phyloP scores from a whole-genome alignment of 2,797 vertebrate species.

The Sebastes cheni region DNA sequence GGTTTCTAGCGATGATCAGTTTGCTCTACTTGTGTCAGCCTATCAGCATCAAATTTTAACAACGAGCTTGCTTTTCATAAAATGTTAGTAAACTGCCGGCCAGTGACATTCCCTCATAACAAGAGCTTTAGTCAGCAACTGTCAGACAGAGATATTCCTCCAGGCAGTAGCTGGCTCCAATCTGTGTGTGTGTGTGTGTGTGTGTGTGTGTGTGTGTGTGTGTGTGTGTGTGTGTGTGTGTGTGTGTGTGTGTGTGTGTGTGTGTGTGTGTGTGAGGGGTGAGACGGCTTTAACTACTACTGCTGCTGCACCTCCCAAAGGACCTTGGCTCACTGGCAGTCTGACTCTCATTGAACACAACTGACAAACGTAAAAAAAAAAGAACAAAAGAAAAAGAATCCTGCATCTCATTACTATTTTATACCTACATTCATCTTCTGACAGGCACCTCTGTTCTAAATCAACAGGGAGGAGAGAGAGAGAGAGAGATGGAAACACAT shows the following conservation, averaged over 20 bases:
- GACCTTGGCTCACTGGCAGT: conserved; percentile 6
- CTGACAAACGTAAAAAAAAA: background rate
- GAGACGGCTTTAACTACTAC: conserved; percentile 5
- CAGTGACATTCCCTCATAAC: conserved; percentile 12
- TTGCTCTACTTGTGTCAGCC: background rate
- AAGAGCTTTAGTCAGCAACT: conserved; percentile 36
- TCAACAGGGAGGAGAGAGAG: background rate
- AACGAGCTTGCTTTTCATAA: background rate
- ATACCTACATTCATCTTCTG: conserved; percentile 24
- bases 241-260: background rate
- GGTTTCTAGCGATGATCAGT: background rate
- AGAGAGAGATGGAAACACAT: conserved; percentile 4
- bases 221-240: background rate
- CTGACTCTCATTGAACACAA: conserved; percentile 22
- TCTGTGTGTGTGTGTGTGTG: background rate
- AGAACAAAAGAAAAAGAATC: background rate
- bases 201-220: too few relatives aligned
- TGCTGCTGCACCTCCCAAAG: conserved; percentile 28
- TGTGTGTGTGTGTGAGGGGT: too few relatives aligned
- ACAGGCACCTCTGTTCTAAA: conserved; percentile 22
- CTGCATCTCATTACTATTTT: conserved; percentile 22
- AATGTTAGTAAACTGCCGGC: conserved; percentile 16
- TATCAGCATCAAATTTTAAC: conserved; percentile 18
- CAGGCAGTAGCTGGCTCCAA: conserved; percentile 15
- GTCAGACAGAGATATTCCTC: conserved; percentile 38